Evolutionary conservation across 2,888 invertebrate species (phyloP), one percentile per base, ranked within the genome.

Genomic region (Drosophila planitibia): DNA sequence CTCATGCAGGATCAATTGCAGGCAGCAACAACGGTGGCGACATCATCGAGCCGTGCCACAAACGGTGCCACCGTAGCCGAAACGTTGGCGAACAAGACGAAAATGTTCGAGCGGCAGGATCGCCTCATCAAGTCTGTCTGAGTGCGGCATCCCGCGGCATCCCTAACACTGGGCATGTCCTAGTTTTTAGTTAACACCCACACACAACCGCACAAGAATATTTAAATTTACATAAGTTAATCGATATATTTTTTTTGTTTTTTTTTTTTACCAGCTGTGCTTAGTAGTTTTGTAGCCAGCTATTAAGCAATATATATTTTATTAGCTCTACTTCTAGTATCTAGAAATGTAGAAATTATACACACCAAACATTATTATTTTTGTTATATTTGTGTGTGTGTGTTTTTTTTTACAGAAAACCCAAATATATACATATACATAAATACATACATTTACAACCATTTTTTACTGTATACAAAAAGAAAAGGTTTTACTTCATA

Each of bases 101-200:
- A 92, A 70, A 81, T 92, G 44, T 92, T 90, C 66, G 91, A 91
- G 79, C 91, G 91, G 47, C 91, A 89, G 63, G 92, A 93, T 58
- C 91, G 91, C n/a, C 79, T 92, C 37, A 93, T 93, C 57, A 93
- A 93, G 79, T 93, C 93, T 28, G 91, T 91, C 75, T 93, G 91
- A 90, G 76, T 81, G 59, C 57, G 67, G 47, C 63, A 16, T 19
- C 35, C 47, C 25, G 7, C 66, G 1, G 22, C 76, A 39, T 61
- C 72, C 63, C 59, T 44, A 28, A 44, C 33, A 3, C 33, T 55
- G 62, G 62, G 52, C 53, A 66, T 37, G 14, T 44, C 55, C 39
- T 66, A 73, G 68, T 52, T 57, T n/a, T n/a, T 32, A 70, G 41
- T 41, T 22, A 41, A 19, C 28, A 57, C 54, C 4, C 33, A 55